Evolutionary conservation across 2,113 vertebrate species (phyloP), one percentile per base, ranked within the genome.

Genomic region (Stigmatopora argus): DNA sequence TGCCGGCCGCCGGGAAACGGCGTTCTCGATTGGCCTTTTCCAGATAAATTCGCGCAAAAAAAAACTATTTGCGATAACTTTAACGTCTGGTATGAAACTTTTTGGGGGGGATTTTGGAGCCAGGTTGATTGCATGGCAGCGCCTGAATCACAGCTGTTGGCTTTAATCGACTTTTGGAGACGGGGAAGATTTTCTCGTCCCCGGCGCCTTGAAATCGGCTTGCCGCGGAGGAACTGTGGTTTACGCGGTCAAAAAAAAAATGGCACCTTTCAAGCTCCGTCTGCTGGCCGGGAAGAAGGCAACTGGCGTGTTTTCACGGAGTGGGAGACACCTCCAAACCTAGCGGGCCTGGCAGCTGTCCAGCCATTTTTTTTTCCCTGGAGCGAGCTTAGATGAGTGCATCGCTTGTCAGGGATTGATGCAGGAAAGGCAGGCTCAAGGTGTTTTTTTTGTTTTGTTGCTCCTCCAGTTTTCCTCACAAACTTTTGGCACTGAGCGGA

Each of bases 81-180:
- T 7, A 7, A 35, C 6, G 23, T 15, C 14, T 31, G 26, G 13
- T 34, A 7, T 31, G 18, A 18, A 35, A 60, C 5, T 19, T 19
- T 0, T 9, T 53, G 19, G 19, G 19, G 26, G 31, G 31, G 6
- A 38, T 17, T 38, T 19, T 60, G 18, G 64, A 61, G 71, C 72
- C 72, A 67, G 76, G 82, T 78, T 63, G 75, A 73, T 7, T 51
- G 49, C 49, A 83, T 90, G 90, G 89, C 89, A 90, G 69, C 74
- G 83, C 78, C 87, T 88, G 78, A 90, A 87, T 86, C 83, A 70
- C 91, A 91, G 90, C 89, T 92, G 89, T 82, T 86, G 83, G 85
- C 87, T 91, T 89, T 88, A 90, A 90, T 90, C 85, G 83, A 90
- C 86, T 91, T 90, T 90, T 86, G 74, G 82, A 85, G 82, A 35